Percentiles rank a stretch among this genome's conserved stretches.
These are phyloP conservation scores for Odontamblyopus lacepedii DNA, from an alignment of 2,797 vertebrate genomes.

Conservation along the genomic window DNA sequence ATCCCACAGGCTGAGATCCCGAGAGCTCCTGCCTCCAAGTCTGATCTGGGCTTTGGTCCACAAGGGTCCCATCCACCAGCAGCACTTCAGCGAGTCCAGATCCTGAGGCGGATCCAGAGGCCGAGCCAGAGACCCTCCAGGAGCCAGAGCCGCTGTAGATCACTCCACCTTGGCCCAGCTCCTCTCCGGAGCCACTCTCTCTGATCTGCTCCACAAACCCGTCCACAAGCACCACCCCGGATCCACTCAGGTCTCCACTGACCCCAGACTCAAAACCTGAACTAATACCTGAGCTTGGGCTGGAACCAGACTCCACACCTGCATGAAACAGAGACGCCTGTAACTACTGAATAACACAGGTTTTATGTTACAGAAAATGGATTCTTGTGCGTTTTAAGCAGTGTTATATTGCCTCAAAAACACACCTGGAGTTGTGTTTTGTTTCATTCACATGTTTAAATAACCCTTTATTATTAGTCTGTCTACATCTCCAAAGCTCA, in stretches of 20 bases:
- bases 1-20: conserved; percentile 74
- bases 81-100: conserved; percentile 72
- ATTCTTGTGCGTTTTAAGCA: too few relatives aligned
- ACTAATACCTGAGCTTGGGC: not conserved
- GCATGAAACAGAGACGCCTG: not conserved
- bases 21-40: conserved; percentile 82
- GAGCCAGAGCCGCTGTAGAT: conserved; percentile 55
- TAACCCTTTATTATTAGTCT: too few relatives aligned
- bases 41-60: conserved; percentile 72
- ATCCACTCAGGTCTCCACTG: not conserved
- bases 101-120: conserved; percentile 54
- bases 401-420: too few relatives aligned
- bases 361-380: not conserved
- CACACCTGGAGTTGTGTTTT: too few relatives aligned
- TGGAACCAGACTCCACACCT: not conserved
- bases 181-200: not conserved
- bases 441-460: too few relatives aligned
- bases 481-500: too few relatives aligned
- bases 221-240: not conserved
- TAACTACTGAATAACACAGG: not conserved
- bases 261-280: not conserved
- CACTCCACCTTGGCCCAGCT: not conserved
- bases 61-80: conserved; percentile 69
- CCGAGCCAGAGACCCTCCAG: not conserved
- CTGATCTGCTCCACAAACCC: not conserved